A percentile compares a stretch with the other conserved stretches of the same genome.
phyloP scores from a whole-genome alignment of 2,888 invertebrate genomes.

The Rhynchonema sp. region DNA sequence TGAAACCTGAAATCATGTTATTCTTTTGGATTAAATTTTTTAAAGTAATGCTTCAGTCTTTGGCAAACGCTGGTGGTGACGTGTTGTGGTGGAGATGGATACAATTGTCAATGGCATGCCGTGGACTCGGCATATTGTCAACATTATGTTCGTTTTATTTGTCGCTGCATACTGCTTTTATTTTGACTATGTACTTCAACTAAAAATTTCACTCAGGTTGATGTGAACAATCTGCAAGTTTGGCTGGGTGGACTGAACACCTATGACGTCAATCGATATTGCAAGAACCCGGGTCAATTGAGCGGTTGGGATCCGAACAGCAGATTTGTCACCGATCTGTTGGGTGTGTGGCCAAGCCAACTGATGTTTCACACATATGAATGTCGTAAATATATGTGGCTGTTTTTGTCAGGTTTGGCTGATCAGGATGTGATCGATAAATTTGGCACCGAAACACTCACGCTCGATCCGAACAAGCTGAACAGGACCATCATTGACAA shows the following conservation, averaged over 20 bases:
- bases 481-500: background rate
- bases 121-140: background rate
- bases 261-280: slow-evolving; percentile 29
- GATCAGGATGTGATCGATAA: background rate
- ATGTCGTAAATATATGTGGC: no score
- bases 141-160: background rate
- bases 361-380: no score
- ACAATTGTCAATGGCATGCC: slow-evolving; percentile 1
- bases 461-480: background rate
- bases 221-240: background rate
- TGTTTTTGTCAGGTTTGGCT: background rate
- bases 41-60: background rate
- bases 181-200: no score
- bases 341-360: no score
- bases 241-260: slow-evolving; percentile 20
- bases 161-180: no score
- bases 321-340: background rate
- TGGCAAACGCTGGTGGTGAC: slow-evolving; percentile 1
- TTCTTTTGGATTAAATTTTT: no score
- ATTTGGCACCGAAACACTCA: background rate
- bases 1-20: no score
- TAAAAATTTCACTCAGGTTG: background rate
- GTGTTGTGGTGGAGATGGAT: slow-evolving; percentile 5
- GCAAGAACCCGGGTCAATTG: slow-evolving; percentile 9
- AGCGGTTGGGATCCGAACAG: background rate